These are phyloP conservation scores for Chondrilla cf. caribensis DNA, from an alignment of 37 sponge, comb jelly and placozoan genomes.

Conservation along the genomic window DNA sequence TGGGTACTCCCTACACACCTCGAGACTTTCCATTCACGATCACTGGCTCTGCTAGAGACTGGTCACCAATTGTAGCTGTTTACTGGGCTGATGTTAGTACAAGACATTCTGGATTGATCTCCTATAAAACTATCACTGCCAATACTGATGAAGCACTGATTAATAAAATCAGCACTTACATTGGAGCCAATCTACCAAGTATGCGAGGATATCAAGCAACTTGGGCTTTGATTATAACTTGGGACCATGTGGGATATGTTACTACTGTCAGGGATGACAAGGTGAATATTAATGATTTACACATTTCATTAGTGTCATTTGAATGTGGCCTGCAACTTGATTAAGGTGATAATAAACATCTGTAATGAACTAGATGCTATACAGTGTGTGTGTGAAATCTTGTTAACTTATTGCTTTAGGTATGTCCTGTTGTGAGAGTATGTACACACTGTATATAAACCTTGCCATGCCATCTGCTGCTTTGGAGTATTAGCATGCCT, in stretches of 20 bases:
- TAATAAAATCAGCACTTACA: conserved; percentile 1
- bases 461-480: no score
- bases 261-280: neutral
- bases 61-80: conserved; percentile 10
- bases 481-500: no score
- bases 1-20: neutral
- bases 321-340: neutral
- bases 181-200: neutral
- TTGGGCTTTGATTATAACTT: conserved; percentile 20
- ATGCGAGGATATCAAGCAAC: neutral
- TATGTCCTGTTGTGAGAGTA: no score
- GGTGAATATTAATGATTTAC: neutral
- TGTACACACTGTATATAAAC: no score
- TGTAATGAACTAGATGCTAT: no score
- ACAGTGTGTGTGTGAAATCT: no score
- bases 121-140: neutral
- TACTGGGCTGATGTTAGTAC: conserved; percentile 4
- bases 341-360: neutral
- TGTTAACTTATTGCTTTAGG: no score
- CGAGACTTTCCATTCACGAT: neutral
- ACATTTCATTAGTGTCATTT: neutral
- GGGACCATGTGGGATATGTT: conserved; percentile 28
- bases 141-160: neutral
- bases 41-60: neutral
- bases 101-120: neutral